A percentile compares a stretch with the other conserved stretches of the same genome.
Conservation (phyloP, 2,888 invertebrate genomes). For the Cybosia mesomella region DNA sequence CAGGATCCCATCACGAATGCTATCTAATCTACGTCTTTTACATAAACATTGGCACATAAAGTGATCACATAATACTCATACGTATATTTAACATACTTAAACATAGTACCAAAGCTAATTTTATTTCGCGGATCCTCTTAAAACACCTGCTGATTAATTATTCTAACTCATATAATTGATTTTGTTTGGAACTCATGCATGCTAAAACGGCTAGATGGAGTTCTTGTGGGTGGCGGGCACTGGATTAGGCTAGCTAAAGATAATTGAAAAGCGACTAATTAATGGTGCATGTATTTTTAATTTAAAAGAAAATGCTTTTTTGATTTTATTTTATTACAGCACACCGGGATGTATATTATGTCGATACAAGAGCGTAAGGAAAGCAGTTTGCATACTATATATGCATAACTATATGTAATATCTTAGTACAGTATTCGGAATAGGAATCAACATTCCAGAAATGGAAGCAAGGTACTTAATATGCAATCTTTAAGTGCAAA, state of each 20-base stretch:
- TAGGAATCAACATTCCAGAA: neutral
- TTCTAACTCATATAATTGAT: neutral
- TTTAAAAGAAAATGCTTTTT: no score
- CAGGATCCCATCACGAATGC: constrained; percentile 59
- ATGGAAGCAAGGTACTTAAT: neutral
- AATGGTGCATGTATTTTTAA: no score
- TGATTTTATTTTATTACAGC: no score
- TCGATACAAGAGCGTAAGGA: no score
- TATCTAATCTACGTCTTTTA: constrained; percentile 72
- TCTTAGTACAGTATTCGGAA: no score
- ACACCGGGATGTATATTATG: no score
- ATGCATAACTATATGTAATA: no score
- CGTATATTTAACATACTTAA: constrained; percentile 61
- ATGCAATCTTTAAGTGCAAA: neutral
- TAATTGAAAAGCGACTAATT: no score
- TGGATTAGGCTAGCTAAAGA: neutral
- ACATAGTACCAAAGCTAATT: constrained; percentile 68
- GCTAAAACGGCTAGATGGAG: neutral
- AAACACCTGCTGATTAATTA: constrained; percentile 4
- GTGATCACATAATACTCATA: constrained; percentile 81
- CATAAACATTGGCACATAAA: constrained; percentile 81
- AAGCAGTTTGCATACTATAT: no score
- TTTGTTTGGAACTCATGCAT: neutral
- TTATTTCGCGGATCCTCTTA: constrained; percentile 39
- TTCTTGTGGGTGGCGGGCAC: neutral